phyloP scores from a whole-genome alignment of 2,113 vertebrate genomes.

The Sitta europaea region DNA sequence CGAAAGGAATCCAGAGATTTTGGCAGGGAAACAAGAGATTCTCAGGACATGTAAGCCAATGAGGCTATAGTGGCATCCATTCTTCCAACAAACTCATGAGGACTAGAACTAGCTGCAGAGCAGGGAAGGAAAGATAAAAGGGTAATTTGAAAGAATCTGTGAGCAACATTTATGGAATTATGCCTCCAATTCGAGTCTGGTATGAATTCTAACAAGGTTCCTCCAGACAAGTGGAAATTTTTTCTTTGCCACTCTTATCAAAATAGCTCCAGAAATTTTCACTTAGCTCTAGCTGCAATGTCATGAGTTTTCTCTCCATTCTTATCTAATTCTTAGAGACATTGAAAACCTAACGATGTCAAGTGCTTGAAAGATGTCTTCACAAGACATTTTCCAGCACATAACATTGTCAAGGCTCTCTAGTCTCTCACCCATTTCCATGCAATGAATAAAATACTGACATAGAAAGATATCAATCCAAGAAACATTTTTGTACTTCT shows the following conservation, averaged over 20 bases:
- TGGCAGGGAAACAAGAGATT: neutral
- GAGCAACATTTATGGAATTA: neutral
- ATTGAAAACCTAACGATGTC: neutral
- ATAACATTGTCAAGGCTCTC: neutral
- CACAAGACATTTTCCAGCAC: neutral
- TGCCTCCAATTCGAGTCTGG: neutral
- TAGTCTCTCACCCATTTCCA: neutral
- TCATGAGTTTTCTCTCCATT: neutral
- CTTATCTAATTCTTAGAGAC: neutral
- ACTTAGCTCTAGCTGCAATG: neutral
- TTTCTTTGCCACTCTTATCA: neutral
- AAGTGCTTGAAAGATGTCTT: neutral
- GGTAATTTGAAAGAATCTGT: neutral
- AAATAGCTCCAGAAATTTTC: neutral
- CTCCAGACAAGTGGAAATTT: neutral
- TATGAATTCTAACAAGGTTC: neutral
- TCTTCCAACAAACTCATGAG: neutral
- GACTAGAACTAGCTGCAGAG: neutral
- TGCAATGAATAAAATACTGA: neutral
- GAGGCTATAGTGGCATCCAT: neutral
- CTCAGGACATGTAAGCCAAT: neutral
- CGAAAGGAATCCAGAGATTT: neutral
- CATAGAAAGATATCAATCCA: neutral
- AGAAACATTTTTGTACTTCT: neutral
- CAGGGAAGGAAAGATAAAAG: neutral